Evolutionary conservation across 1,140 invertebrate species (phyloP).

Genomic region (Meloidogyne floridensis): DNA sequence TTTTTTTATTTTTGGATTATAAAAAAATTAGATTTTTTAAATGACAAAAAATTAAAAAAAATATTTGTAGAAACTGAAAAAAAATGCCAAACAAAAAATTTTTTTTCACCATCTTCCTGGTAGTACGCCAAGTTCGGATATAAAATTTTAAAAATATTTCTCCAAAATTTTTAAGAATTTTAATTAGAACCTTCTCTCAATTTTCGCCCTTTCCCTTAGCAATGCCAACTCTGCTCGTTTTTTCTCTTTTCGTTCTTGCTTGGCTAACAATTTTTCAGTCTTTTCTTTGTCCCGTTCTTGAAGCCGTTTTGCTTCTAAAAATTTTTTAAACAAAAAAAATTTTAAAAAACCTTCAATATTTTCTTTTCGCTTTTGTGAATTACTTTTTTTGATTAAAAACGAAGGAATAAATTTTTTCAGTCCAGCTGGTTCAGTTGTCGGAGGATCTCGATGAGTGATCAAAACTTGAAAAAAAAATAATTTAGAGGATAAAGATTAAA

Average conservation of each 20-base stretch:
- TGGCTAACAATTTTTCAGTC: conserved; percentile 20
- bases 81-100: too few species aligned
- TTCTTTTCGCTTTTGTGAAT: neutral
- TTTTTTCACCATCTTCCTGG: too few species aligned
- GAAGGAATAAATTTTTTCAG: conserved; percentile 4
- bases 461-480: too few species aligned
- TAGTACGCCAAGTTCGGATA: too few species aligned
- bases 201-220: conserved; percentile 7
- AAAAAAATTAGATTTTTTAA: too few species aligned
- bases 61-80: too few species aligned
- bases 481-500: too few species aligned
- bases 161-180: neutral
- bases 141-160: too few species aligned
- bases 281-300: conserved; percentile 8
- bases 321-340: neutral
- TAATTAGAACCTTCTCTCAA: conserved; percentile 24
- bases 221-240: conserved; percentile 13
- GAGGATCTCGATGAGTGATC: neutral
- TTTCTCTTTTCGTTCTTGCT: conserved; percentile 11
- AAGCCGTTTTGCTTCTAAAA: too few species aligned
- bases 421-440: neutral
- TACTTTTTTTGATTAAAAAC: neutral
- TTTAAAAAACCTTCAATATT: neutral
- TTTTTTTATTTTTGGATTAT: too few species aligned
- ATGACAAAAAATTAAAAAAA: too few species aligned